Evolutionary conservation across 2,888 invertebrate species (phyloP), one percentile per base, ranked within the genome.

Genomic region (Hylaea fasciaria): DNA sequence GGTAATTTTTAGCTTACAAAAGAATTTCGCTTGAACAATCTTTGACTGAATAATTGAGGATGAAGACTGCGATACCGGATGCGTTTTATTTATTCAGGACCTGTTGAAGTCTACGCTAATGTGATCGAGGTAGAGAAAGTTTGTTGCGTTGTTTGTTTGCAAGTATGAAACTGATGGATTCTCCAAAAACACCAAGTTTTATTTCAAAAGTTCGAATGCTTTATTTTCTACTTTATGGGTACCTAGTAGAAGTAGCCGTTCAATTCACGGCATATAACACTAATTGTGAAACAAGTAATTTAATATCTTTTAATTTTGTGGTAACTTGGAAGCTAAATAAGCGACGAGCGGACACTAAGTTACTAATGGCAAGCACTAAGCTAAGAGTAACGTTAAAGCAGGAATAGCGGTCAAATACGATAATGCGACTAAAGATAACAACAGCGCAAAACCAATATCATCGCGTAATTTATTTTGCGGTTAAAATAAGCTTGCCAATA

Each of bases 371-470:
- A 22, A 3, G 22, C 3, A 22, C 22, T 22, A 57, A 35, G 54
- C 48, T 53, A 64, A 55, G n/a, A 59, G 40, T 32, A 49, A 45
- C 44, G 44, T 47, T 29, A 13, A 55, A 56, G 14, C 28, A 28
- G n/a, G 14, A 48, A 57, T 47, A 65, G 64, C 63, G 68, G 68
- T 66, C 57, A 61, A 54, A 57, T 14, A 54, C 57, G 58, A 66
- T 66, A 66, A 65, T 48, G 50, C 43, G 17, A 49, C 40, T 32
- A 28, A 50, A 57, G 59, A 62, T 47, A 62, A 66, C 58, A 66
- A 61, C 59, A 43, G 50, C 32, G 44, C 54, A 52, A 56, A 58
- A 58, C 57, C 55, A 64, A 55, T 48, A 58, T 47, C 14, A 58
- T 35, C 28, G 13, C 32, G 61, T 52, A 55, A 57, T 62, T 49